Evolutionary conservation across 2,888 invertebrate genomes (phyloP), one percentile per base, ranked within the genome.

Genomic region (Chrysomela aeneicollis): DNA sequence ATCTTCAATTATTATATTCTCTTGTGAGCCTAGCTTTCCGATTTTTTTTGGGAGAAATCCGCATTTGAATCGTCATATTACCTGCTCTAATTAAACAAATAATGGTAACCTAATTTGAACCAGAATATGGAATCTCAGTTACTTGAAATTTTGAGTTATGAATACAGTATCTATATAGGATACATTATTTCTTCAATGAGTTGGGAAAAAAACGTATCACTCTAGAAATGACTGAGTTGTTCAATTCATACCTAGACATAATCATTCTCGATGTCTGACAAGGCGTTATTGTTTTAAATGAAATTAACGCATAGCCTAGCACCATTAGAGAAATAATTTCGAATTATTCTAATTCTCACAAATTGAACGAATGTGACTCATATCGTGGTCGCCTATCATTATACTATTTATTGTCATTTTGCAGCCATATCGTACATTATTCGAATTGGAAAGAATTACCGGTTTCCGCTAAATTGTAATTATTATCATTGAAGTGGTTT

Each of bases 331-430:
- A 63, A 60, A 66, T 69, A 68, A 73, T 73, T 73, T 67, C 67
- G 71, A 72, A 72, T 73, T 72, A 73, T 74, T 73, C 70, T 72
- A 74, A 74, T 74, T 74, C 68, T n/a, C 69, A 71, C 69, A 73
- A 73, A 72, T 73, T 72, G 71, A 71, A 64, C 67, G 59, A 68
- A 61, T 53, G 64, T 73, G 73, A 73, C 60, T 73, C 73, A 73
- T 63, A 68, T 26, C 66, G 55, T 51, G 57, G 50, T 64, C 61
- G 66, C 67, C 71, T 71, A 72, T 71, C 73, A 74, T 74, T 74
- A 73, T 67, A 68, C 71, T 68, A 74, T 73, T 73, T 73, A 72
- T 73, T 69, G 67, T 60, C 66, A 66, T 70, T 69, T 70, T 65
- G 58, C 62, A 59, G 59, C 58, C 55, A 54, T 66, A 71, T 66